These are phyloP conservation scores for Rhynchonycteris naso DNA, from an alignment of 2,797 vertebrate genomes.

Conservation along the genomic window DNA sequence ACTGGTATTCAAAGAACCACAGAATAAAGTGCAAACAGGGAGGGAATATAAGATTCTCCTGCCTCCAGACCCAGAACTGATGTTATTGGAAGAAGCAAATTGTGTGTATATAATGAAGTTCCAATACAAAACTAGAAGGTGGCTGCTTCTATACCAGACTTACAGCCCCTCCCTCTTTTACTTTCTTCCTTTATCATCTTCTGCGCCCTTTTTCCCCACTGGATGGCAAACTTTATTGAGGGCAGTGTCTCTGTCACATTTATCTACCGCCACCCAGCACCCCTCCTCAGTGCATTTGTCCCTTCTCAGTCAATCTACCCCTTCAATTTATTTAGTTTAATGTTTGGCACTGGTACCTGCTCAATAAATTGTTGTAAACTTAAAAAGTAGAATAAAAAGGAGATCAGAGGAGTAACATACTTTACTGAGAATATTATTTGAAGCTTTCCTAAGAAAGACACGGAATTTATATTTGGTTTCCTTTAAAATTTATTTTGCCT, in stretches of 20 bases:
- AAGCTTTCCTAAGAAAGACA: slow-evolving; percentile 20
- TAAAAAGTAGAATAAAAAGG: slow-evolving; percentile 8
- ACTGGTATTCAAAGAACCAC: not conserved
- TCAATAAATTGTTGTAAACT: not conserved
- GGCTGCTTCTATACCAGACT: not conserved
- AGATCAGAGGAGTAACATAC: not conserved
- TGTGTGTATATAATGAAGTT: not conserved
- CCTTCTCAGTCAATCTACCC: not conserved
- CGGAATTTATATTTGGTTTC: slow-evolving; percentile 11
- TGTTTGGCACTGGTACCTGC: not conserved
- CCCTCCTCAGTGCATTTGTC: not conserved
- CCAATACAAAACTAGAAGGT: not conserved
- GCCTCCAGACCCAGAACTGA: not conserved
- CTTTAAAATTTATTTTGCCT: slow-evolving; percentile 27
- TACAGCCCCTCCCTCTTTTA: not conserved
- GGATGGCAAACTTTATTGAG: not conserved
- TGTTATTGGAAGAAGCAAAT: not conserved
- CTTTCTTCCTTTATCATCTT: not conserved
- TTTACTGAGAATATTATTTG: not conserved
- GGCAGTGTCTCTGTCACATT: not conserved
- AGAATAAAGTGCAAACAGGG: not conserved
- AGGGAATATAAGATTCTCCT: not conserved
- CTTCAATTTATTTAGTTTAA: not conserved
- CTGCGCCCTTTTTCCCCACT: not conserved
- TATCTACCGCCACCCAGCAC: too few relatives aligned